These are phyloP conservation scores for Microcebus ravelobensis DNA, from an alignment of 2,113 vertebrate species.

Conservation along the genomic window DNA sequence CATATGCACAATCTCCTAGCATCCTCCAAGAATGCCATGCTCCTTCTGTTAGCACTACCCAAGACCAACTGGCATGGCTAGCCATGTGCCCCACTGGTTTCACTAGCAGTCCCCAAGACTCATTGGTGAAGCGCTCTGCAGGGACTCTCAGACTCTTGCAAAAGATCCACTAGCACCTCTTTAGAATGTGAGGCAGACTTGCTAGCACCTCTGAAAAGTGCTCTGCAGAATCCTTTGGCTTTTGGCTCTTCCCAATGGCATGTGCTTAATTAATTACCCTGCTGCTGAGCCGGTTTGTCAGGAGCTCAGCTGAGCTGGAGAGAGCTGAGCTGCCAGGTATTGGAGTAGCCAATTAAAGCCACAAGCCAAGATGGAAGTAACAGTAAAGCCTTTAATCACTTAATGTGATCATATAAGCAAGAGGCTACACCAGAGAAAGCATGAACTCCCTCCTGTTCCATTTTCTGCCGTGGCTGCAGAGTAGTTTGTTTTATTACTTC, in stretches of 20 bases:
- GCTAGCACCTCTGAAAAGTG: neutral
- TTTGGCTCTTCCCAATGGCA: neutral
- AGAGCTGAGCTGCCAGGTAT: neutral
- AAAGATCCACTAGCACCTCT: neutral
- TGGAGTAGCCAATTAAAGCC: neutral
- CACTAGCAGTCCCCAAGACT: neutral
- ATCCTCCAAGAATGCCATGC: neutral
- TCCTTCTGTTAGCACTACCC: neutral
- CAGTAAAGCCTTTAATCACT: neutral
- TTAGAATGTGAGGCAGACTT: neutral
- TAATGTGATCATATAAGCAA: neutral
- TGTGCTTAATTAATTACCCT: neutral
- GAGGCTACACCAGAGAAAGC: neutral
- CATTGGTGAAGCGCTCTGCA: neutral
- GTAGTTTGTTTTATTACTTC: neutral
- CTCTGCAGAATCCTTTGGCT: neutral
- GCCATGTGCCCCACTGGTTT: neutral
- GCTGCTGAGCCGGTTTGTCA: neutral
- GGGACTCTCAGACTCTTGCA: neutral
- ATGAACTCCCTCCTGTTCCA: accelerated
- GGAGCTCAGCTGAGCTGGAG: neutral
- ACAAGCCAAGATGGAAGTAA: neutral
- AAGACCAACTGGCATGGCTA: too few species aligned
- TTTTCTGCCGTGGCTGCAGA: neutral
- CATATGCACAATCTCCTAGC: neutral